Base-by-base conservation (phyloP, 2,113 vertebrate species). In the Regulus satrapa region DNA sequence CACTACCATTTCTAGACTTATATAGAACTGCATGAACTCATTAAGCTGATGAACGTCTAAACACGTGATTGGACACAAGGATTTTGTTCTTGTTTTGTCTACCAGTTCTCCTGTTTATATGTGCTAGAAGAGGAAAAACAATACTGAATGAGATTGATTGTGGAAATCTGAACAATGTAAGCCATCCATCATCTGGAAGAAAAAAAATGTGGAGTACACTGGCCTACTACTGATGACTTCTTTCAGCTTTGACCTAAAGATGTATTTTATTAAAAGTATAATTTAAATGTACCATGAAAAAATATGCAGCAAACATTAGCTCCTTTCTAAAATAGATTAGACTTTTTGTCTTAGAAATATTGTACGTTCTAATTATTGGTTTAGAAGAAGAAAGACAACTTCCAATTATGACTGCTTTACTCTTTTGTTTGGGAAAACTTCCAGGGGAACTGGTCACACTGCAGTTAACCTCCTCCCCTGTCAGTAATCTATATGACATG, bases 251-350 rank as follows among this genome's bases (percentile, higher is more conserved):
- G 97, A 97, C 96, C 97, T 98, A 98, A 98, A 98, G 97, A 98
- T 98, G 97, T 98, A 98, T 98, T 98, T 98, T 98, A 98, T 98
- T 98, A 98, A 98, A 98, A 96, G 93, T 97, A 97, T 98, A 98
- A 98, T 98, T 98, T 98, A 98, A 98, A 96, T 98, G 92, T 98
- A 98, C 97, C 93, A 96, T 97, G 97, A 97, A 96, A 80, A 98
- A 98, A 98, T 97, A 98, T 96, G 95, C 98, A 98, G 98, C 97
- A 97, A 98, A 97, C 96, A 91, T 96, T 97, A 98, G 95, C 90
- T 97, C 93, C 97, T 97, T 97, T 97, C 96, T 97, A 97, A 97
- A 97, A 95, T 98, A 98, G 97, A 97, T 94, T 98, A 98, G 97
- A 59, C 74, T 97, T 98, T 91, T 98, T 98, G 94, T 98, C 95